Evolutionary conservation across 1,140 invertebrate genomes (phyloP), one percentile per base, ranked within the genome.

Genomic region (Bursaphelenchus mucronatus): DNA sequence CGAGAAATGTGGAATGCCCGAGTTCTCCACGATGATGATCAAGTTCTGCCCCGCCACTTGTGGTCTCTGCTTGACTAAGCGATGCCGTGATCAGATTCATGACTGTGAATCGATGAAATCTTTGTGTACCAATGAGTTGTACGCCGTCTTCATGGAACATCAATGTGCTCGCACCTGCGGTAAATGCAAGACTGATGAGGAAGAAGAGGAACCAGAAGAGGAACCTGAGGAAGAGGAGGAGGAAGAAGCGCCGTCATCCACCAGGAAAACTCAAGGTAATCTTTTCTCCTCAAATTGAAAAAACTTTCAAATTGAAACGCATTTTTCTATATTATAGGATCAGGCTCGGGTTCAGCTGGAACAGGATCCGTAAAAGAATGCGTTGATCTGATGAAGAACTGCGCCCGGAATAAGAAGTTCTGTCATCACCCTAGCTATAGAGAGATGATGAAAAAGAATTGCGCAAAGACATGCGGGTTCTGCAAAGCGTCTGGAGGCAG

Each of bases 21-120:
- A 72, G 49, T 72, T 72, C 41, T 75, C 70, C 1, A 21, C 69
- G 11, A 72, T 72, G 70, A 69, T 70, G 68, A 49, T 76, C 46
- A 76, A 76, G 46, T 76, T 76, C 61, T 74, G 71, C 54, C 73
- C 71, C 9, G 68, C 73, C 11, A 74, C 71, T 8, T 74, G 71
- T 59, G 71, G 71, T 21, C 64, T 74, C 7, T 74, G 71, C 47
- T 51, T 72, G n/a, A 63, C 70, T 4, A 75, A 68, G 56, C 51
- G 61, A 43, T 72, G 70, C 52, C 57, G 61, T 3, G 70, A 72
- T 58, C 70, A 72, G 41, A 75, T 72, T 50, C 70, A 72, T 41
- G 70, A 72, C 50, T 72, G 70, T 53, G 70, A 75, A 45, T 59
- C 69, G 21, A 72, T 72, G 70, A 72, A 72, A 47, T 69, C 58